Evolutionary conservation across 37 sponge, comb jelly and placozoan genomes (phyloP).

Genomic region (Spongilla lacustris): DNA sequence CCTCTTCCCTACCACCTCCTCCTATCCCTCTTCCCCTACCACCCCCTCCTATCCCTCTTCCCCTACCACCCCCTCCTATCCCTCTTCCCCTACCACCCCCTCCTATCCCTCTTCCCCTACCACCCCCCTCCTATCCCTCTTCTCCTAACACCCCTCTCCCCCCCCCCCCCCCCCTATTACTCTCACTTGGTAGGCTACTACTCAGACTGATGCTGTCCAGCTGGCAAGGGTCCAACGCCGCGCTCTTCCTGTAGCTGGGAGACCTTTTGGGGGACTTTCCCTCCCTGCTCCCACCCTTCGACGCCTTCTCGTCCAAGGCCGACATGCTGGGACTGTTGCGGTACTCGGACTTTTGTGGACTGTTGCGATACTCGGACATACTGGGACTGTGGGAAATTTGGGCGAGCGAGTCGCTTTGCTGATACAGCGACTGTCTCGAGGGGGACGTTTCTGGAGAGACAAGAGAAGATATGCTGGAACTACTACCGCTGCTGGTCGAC

Average conservation of each 20-base stretch:
- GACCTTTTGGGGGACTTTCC: background rate
- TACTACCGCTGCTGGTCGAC: conserved; percentile 22
- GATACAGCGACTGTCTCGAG: background rate
- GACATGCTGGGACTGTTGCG: background rate
- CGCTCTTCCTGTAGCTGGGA: background rate
- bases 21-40: too few species aligned
- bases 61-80: too few species aligned
- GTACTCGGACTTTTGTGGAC: background rate
- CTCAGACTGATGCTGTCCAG: background rate
- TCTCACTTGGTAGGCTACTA: background rate
- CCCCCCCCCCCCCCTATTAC: too few species aligned
- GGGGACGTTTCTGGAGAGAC: conserved; percentile 13
- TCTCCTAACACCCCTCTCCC: too few species aligned
- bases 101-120: too few species aligned
- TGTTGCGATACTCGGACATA: background rate
- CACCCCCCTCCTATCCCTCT: too few species aligned
- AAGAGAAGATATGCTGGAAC: conserved; percentile 22
- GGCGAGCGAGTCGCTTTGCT: background rate
- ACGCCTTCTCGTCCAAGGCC: background rate
- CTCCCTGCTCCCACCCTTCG: background rate
- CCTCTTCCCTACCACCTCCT: too few species aligned
- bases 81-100: too few species aligned
- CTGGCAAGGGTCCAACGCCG: background rate
- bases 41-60: too few species aligned
- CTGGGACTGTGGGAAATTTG: background rate